Evolutionary conservation across 2,797 vertebrate species (phyloP), one percentile per base, ranked within the genome.

Genomic region (Aplochiton taeniatus): DNA sequence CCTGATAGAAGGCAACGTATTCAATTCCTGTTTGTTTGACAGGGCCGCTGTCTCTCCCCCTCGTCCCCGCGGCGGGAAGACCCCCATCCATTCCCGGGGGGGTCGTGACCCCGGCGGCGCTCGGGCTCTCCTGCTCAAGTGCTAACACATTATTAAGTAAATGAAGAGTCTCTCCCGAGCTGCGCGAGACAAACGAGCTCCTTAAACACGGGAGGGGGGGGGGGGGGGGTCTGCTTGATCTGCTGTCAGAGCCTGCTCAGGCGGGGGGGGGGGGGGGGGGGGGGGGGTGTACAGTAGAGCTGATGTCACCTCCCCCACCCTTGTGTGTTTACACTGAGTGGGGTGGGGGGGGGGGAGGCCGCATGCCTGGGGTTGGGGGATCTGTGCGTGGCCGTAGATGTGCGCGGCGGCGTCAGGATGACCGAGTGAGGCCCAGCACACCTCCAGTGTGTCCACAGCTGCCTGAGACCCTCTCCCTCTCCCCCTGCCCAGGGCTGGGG

Each of bases 1-100:
- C 93, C 93, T 91, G 91, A 94, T 91, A 95, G 92, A 95, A 92
- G 91, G 88, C 91, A 78, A 92, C 91, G 87, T 94, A 95, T 95
- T 96, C 91, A 93, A 96, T 96, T 95, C 94, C 93, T 93, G 90
- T 93, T 94, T 97, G 96, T 97, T 97, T 98, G 96, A 97, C 96
- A 96, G 92, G 92, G 95, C 91, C 86, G 92, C 94, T 94, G 91
- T 94, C 93, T 94, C 92, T 93, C 92, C 95, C 89, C 92, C 90
- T 90, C 90, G n/a, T 88, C 88, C 89, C 88, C 2, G 31, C 90
- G 91, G 94, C 91, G 93, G 92, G 94, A 95, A 96, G 92, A 94
- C 93, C 93, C 93, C 92, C 93, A 95, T 96, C 95, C 93, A 94
- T 96, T 93, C 92, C 92, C 83, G 87, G 84, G 79, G 90, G 94